These are phyloP conservation scores for Coboldia fuscipes DNA, from an alignment of 1,140 invertebrate genomes.

Conservation along the genomic window DNA sequence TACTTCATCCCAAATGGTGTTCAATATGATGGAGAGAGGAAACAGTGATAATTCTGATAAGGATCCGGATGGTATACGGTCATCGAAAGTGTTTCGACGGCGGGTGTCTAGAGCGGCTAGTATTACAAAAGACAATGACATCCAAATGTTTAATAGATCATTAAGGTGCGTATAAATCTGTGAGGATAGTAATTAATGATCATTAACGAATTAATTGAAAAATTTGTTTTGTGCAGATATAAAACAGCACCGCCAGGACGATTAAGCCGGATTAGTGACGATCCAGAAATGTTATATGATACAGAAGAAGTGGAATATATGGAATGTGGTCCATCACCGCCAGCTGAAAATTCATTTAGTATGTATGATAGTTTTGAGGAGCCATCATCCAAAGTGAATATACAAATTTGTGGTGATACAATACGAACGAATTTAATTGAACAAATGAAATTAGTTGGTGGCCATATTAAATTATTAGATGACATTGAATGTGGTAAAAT, in stretches of 20 bases:
- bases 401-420: conserved; percentile 50
- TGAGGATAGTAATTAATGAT: too few species aligned
- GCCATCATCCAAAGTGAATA: conserved; percentile 40
- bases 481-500: conserved; percentile 42
- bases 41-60: too few species aligned
- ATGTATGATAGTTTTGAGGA: conserved; percentile 54
- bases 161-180: too few species aligned
- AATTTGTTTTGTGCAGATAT: too few species aligned
- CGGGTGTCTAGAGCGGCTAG: too few species aligned
- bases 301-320: conserved; percentile 45
- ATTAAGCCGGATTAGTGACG: conserved; percentile 22
- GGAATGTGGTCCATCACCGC: conserved; percentile 46
- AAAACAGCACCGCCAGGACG: conserved; percentile 21
- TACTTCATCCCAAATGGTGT: too few species aligned
- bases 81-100: too few species aligned
- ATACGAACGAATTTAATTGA: conserved; percentile 44
- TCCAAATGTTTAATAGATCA: too few species aligned
- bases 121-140: too few species aligned
- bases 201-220: too few species aligned
- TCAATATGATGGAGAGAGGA: too few species aligned
- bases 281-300: conserved; percentile 35
- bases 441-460: conserved; percentile 40
- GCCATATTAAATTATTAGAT: conserved; percentile 38
- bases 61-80: too few species aligned
- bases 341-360: conserved; percentile 43